Evolutionary conservation across 2,888 invertebrate genomes (phyloP).

Genomic region (Tubulanus polymorphus): DNA sequence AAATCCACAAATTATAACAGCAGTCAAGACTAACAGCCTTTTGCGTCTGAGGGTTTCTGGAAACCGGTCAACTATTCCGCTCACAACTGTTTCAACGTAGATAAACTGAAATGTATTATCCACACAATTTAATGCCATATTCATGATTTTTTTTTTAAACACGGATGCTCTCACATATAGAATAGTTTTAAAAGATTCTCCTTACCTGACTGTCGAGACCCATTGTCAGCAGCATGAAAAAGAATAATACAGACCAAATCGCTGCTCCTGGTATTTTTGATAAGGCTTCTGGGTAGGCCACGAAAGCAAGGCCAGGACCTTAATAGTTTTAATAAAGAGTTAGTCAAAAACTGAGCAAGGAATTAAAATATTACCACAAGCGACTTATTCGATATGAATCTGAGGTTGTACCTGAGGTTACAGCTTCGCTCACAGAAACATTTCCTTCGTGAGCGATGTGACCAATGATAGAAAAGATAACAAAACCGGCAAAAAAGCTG

Average conservation of each 20-base stretch:
- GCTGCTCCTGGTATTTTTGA: constrained; percentile 89
- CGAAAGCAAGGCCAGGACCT: constrained; percentile 87
- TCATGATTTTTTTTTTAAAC: no score
- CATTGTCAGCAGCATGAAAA: constrained; percentile 90
- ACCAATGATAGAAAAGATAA: constrained; percentile 58
- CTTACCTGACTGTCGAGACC: constrained; percentile 59
- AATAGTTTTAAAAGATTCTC: no score
- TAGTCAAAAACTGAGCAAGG: not conserved
- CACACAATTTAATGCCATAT: no score
- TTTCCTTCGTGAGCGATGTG: constrained; percentile 58
- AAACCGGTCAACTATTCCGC: no score
- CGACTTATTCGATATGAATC: not conserved
- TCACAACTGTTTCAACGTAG: no score
- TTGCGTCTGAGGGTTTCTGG: no score
- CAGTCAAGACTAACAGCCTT: no score
- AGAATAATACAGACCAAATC: constrained; percentile 94
- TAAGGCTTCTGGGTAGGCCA: no score
- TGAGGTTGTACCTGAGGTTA: constrained; percentile 44
- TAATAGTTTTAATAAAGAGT: constrained; percentile 16
- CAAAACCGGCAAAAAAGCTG: constrained; percentile 51
- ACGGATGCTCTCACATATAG: no score
- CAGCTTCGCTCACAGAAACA: constrained; percentile 48
- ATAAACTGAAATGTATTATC: no score
- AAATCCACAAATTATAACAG: no score
- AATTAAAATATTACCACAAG: not conserved